Evolutionary conservation across 1,140 invertebrate genomes (phyloP).

Genomic region (Radopholus similis): DNA sequence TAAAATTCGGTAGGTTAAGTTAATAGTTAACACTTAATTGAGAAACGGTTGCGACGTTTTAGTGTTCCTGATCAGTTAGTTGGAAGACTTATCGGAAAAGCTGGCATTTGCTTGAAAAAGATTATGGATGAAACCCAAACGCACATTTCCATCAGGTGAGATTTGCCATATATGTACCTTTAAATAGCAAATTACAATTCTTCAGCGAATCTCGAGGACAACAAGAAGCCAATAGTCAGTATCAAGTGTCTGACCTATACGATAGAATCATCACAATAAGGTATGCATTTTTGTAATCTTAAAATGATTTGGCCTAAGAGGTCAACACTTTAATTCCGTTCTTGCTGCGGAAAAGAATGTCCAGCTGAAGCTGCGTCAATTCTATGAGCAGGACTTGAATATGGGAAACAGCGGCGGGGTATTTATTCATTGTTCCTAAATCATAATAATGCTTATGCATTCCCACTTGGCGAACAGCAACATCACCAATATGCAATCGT

Average conservation of each 20-base stretch:
- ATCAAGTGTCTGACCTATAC: neutral
- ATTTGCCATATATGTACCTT: neutral
- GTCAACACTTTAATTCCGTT: neutral
- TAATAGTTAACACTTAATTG: no score
- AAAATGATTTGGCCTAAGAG: no score
- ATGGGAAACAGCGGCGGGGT: neutral
- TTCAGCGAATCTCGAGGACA: conserved; percentile 6
- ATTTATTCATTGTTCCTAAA: neutral
- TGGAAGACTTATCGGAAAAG: conserved; percentile 7
- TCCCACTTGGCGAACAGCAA: no score
- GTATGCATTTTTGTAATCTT: no score
- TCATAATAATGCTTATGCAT: neutral
- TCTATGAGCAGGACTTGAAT: conserved; percentile 8
- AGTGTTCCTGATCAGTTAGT: neutral
- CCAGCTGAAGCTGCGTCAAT: neutral
- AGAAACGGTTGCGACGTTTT: neutral
- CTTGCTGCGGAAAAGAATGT: neutral
- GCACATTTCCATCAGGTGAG: conserved; percentile 4
- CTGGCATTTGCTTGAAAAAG: neutral
- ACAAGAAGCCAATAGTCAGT: neutral
- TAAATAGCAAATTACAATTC: neutral
- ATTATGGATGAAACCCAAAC: conserved; percentile 1
- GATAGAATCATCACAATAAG: neutral
- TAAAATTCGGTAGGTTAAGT: no score
- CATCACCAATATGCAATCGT: no score